Conservation (phyloP, 2,113 vertebrate genomes). For the Pan paniscus region DNA sequence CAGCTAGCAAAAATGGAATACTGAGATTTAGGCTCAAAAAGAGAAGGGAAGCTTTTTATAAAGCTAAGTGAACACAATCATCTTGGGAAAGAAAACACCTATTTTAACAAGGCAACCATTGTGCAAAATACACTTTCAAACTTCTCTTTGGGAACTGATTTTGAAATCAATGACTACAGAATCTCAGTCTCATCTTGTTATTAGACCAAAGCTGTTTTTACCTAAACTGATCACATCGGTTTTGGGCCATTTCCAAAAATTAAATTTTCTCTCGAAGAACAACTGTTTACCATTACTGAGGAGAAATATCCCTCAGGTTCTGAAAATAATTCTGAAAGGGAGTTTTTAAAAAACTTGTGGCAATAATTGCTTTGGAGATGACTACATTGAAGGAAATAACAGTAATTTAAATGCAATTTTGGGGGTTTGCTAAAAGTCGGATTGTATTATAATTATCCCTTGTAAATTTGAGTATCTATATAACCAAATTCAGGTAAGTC, state of each 20-base stretch:
- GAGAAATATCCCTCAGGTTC: background rate
- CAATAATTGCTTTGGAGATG: background rate
- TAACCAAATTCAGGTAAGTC: background rate
- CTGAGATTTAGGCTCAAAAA: background rate
- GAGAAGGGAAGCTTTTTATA: background rate
- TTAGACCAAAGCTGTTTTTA: background rate
- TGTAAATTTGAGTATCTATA: background rate
- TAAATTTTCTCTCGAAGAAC: background rate
- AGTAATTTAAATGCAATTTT: background rate
- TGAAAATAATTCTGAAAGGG: background rate
- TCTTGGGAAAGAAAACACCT: background rate
- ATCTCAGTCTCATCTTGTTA: background rate
- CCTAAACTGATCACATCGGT: background rate
- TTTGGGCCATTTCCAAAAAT: conserved; percentile 4
- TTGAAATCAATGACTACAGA: background rate
- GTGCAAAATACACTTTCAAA: background rate
- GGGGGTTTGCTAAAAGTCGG: background rate
- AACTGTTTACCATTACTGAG: background rate
- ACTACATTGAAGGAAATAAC: background rate
- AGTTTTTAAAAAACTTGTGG: background rate
- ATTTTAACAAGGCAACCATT: background rate
- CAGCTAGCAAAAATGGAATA: background rate
- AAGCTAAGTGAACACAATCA: background rate
- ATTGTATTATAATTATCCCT: background rate
- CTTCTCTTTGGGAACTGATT: background rate